Percentiles rank a stretch among this genome's conserved stretches.
Conservation (phyloP, 2,888 invertebrate species). For the Neocrepidodera transversa region DNA sequence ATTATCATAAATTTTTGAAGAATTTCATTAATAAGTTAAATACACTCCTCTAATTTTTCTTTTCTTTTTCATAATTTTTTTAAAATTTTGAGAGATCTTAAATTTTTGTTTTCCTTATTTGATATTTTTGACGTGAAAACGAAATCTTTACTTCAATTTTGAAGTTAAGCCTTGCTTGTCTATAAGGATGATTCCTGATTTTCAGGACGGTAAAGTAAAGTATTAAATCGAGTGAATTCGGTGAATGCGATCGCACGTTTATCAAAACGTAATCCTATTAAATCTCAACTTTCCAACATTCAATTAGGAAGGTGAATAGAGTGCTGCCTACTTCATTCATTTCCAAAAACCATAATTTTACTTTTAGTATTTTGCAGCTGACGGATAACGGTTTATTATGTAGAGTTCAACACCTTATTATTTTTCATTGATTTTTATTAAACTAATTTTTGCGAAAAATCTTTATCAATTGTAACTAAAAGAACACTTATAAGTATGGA, state of each 20-base stretch:
- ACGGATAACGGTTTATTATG: background rate
- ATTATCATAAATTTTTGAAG: too few relatives aligned
- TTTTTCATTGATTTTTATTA: background rate
- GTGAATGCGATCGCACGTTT: background rate
- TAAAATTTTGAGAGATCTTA: too few relatives aligned
- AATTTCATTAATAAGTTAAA: too few relatives aligned
- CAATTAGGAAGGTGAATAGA: background rate
- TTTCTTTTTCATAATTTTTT: too few relatives aligned
- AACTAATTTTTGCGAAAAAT: background rate
- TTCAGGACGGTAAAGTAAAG: background rate
- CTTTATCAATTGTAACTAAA: too few relatives aligned
- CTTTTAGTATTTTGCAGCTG: background rate
- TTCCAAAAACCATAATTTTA: background rate
- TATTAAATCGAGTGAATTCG: background rate
- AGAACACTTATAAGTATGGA: too few relatives aligned
- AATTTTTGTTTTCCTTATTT: too few relatives aligned
- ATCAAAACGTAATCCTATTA: background rate
- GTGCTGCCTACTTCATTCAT: background rate
- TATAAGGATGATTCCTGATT: background rate
- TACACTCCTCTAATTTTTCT: too few relatives aligned
- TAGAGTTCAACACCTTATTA: background rate
- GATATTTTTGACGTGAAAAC: too few relatives aligned
- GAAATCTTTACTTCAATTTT: too few relatives aligned
- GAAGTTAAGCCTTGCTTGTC: background rate
- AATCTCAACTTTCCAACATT: constrained; percentile 5